phyloP scores from a whole-genome alignment of 2,113 vertebrate genomes.

The Pholis gunnellus region DNA sequence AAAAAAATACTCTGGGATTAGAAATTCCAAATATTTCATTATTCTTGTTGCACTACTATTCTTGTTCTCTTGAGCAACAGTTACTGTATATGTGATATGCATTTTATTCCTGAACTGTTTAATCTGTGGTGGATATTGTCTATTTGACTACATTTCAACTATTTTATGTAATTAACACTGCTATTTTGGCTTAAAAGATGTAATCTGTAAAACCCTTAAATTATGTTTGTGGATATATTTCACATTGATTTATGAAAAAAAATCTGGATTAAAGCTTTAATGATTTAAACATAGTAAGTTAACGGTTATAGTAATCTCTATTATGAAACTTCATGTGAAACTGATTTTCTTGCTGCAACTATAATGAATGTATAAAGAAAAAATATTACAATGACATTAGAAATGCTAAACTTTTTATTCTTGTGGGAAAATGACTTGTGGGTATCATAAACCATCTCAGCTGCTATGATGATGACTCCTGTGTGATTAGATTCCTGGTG shows the following conservation, averaged over 20 bases:
- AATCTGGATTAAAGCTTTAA: conserved; percentile 5
- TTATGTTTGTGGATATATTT: conserved; percentile 5
- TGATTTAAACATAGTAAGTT: conserved; percentile 6
- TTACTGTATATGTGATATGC: conserved; percentile 49
- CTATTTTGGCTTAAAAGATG: conserved; percentile 15
- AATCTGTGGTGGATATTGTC: conserved; percentile 41
- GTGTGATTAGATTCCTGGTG: not conserved
- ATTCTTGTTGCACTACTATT: conserved; percentile 54
- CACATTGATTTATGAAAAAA: not conserved
- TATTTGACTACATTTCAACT: conserved; percentile 53
- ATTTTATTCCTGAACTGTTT: conserved; percentile 36
- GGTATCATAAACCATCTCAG: not conserved
- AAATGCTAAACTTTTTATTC: conserved; percentile 25
- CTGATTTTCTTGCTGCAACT: conserved; percentile 24
- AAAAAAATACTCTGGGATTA: conserved; percentile 21
- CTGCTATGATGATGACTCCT: not conserved
- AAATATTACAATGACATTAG: conserved; percentile 13
- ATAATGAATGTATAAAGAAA: conserved; percentile 31
- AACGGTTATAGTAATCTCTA: not conserved
- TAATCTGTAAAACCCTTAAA: not conserved
- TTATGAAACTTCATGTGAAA: conserved; percentile 36
- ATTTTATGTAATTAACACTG: conserved; percentile 18
- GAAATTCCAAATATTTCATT: conserved; percentile 51
- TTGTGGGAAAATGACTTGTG: conserved; percentile 1
- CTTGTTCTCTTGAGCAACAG: conserved; percentile 52